Conservation (phyloP, 35 echinoderm and acorn worm species). For the Patiria miniata region DNA sequence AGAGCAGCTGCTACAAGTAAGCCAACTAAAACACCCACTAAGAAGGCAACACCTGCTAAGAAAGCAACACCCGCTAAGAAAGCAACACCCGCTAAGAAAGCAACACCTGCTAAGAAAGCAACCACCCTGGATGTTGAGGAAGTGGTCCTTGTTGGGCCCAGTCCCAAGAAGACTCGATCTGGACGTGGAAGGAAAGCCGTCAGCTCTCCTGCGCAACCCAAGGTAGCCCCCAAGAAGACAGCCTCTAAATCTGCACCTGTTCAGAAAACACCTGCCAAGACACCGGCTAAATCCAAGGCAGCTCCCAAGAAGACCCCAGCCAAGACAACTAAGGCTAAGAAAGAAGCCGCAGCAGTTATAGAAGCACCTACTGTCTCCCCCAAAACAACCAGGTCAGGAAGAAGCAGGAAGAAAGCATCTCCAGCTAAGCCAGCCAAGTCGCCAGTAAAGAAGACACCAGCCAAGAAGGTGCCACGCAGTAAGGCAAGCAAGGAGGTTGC, state of each 20-base stretch:
- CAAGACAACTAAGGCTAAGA: no score
- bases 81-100: slow-evolving; percentile 30
- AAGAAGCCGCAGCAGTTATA: neutral
- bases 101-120: neutral
- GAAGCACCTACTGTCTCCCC: neutral
- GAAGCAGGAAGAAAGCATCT: neutral
- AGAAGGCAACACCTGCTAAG: slow-evolving; percentile 38
- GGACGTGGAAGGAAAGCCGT: slow-evolving; percentile 24
- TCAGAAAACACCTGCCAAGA: neutral
- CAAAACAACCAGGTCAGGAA: neutral
- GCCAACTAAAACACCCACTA: slow-evolving; percentile 23
- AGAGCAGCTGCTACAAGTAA: slow-evolving; percentile 13
- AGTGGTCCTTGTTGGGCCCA: neutral
- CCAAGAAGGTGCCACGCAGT: slow-evolving; percentile 27
- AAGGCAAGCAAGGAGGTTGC: slow-evolving; percentile 17
- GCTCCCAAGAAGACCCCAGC: slow-evolving; percentile 1
- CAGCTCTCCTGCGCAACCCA: neutral
- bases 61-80: slow-evolving; percentile 39
- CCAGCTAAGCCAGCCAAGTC: slow-evolving; percentile 10
- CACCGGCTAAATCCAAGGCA: neutral
- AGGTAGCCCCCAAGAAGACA: slow-evolving; percentile 25
- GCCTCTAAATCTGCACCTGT: neutral
- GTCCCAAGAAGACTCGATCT: slow-evolving; percentile 44
- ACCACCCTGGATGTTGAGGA: neutral
- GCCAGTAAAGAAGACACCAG: slow-evolving; percentile 37